phyloP scores from a whole-genome alignment of 2,888 invertebrate genomes.

The Criorhina ranunculi region DNA sequence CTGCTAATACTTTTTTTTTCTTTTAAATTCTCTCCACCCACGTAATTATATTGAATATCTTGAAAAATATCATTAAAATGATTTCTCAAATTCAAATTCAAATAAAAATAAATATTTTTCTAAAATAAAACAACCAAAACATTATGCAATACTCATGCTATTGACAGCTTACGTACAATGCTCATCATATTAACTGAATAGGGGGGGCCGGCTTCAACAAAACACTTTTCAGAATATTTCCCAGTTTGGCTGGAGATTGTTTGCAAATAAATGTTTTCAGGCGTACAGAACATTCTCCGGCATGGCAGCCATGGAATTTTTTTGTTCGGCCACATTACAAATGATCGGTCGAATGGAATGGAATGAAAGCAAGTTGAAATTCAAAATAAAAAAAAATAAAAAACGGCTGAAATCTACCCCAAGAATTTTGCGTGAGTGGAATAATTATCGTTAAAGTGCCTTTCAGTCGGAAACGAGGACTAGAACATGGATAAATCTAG shows the following conservation, averaged over 20 bases:
- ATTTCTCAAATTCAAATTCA: background rate
- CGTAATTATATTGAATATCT: background rate
- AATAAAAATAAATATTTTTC: conserved; percentile 1
- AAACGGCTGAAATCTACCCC: background rate
- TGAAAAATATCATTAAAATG: conserved; percentile 4
- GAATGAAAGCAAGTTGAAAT: conserved; percentile 12
- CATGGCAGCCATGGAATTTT: conserved; percentile 9
- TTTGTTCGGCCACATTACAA: conserved; percentile 27
- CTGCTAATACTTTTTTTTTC: no score
- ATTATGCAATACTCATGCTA: conserved; percentile 20
- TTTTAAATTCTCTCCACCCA: no score
- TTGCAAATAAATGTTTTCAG: background rate
- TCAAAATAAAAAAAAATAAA: background rate
- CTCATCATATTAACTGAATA: conserved; percentile 43
- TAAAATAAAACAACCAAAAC: conserved; percentile 26
- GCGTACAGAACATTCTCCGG: background rate
- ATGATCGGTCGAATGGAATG: conserved; percentile 9
- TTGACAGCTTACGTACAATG: conserved; percentile 39
- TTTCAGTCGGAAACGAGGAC: conserved; percentile 20
- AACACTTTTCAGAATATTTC: background rate
- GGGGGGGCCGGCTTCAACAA: background rate
- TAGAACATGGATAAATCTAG: conserved; percentile 23
- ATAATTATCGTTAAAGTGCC: conserved; percentile 54
- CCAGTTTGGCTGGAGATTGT: background rate
- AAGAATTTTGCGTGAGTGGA: conserved; percentile 50